These are phyloP conservation scores for Syrphus vitripennis DNA, from an alignment of 2,888 invertebrate genomes.

Conservation along the genomic window DNA sequence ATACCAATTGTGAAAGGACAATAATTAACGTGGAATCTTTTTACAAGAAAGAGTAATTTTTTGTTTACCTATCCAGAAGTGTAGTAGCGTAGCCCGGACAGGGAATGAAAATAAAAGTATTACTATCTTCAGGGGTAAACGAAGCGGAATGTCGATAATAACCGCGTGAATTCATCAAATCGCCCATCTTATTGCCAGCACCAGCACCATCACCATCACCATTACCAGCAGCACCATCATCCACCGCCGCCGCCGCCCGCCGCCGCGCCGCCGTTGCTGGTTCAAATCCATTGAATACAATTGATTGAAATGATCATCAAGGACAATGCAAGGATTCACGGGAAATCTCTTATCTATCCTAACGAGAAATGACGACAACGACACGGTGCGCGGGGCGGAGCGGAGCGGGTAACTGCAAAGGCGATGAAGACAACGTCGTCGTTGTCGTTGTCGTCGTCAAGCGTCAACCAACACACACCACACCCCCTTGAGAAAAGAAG, in stretches of 20 bases:
- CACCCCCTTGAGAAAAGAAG: background rate
- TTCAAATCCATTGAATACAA: conserved; percentile 29
- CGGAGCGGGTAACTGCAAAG: no score
- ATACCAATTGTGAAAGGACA: background rate
- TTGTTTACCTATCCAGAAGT: background rate
- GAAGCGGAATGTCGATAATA: conserved; percentile 46
- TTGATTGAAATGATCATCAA: conserved; percentile 33
- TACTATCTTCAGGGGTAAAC: conserved; percentile 1
- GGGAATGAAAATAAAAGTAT: conserved; percentile 15
- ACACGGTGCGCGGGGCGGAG: no score
- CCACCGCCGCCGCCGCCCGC: background rate
- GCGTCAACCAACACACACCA: no score
- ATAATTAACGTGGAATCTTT: background rate
- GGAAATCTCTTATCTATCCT: background rate
- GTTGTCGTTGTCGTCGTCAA: no score
- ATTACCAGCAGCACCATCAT: background rate
- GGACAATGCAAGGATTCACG: background rate
- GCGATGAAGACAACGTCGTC: background rate
- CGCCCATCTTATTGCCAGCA: background rate
- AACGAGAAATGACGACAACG: background rate
- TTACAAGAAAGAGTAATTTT: background rate
- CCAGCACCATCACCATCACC: background rate
- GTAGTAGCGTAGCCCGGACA: no score
- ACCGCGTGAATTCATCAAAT: conserved; percentile 6
- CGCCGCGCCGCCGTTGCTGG: background rate